Base-by-base conservation (phyloP, 2,113 vertebrate species). In the Pseudorhombus dupliciocellatus region DNA sequence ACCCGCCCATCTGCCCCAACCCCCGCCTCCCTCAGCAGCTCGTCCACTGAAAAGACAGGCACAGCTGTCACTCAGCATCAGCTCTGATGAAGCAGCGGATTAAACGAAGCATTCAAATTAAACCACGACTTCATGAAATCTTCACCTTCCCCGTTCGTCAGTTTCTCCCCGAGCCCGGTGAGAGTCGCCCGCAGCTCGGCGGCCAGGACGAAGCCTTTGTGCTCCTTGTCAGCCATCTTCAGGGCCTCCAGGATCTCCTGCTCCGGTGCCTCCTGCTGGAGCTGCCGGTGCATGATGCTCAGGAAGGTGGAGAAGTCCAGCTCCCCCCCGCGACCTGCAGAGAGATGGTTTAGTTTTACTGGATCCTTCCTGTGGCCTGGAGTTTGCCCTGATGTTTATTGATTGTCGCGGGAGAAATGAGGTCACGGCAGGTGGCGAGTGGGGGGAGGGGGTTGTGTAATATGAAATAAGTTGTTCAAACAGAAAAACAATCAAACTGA, bases 251-350 rank as follows among this genome's bases (percentile, higher is more conserved):
- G 91, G 86, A 98, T 97, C 85, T 97, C 96, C 26, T 55, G 85
- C 87, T 93, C 81, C 0, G 96, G 96, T 25, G 95, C 94, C 81
- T 97, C 96, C 79, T 98, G 95, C 85, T 95, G 95, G 70, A 84
- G 91, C 80, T 97, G 96, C n/a, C 82, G 84, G 87, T 98, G 94
- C 93, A 97, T 97, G n/a, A 97, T 92, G 48, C 87, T 94, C 71
- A 98, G 93, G 88, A 98, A 96, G 0, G 93, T 95, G 66, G 96
- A 97, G 90, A 98, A 97, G 71, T 97, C 96, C 86, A 98, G 26
- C 66, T 96, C 95, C 0, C 94, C 91, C 0, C 70, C 83, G 50
- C 70, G 88, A 11, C 92, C 96, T 61, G 34, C 6, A 5, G n/a
- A 21, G 20, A 21, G 6, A 18, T 16, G 14, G 11, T 42, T 42